Evolutionary conservation across 2,888 invertebrate genomes (phyloP), one percentile per base, ranked within the genome.

Genomic region (Zeuzera pyrina): DNA sequence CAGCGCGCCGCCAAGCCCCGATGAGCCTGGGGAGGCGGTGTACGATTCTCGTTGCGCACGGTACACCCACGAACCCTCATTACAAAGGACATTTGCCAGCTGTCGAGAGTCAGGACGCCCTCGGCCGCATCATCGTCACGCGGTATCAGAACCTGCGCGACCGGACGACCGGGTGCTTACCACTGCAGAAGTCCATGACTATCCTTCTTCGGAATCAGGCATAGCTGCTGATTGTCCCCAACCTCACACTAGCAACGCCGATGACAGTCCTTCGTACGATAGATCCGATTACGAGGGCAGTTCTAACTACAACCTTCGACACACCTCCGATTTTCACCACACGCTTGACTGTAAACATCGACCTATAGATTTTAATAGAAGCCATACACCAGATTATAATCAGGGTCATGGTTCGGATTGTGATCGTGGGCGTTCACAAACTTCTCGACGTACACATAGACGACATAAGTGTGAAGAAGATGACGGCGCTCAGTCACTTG

Each of bases 11-110:
- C 84, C 84, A 62, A 78, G 84, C 77, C 84, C 84, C 77, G 84
- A 84, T 65, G 84, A 84, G 60, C 57, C 77, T 51, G 83, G 83
- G 76, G 79, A 78, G 74, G 84, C 81, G 83, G 86, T 91, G 73
- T 89, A 90, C 77, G 91, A 91, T 69, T 88, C 91, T 41, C 91
- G 90, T 37, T 90, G 91, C 47, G 90, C 91, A 43, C 88, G 89
- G 38, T 90, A 89, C 62, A 89, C 64, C 29, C 71, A 63, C 32
- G 89, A 61, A 42, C 88, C 89, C 7, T 55, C 71, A n/a, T 62
- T 83, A 31, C 81, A 81, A 46, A 63, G 78, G 36, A 66, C 71
- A 2, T 83, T 77, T 41, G 78, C 83, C 45, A 83, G 81, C 47
- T 83, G 81, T 40, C 71, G 83, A 43, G 83, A 81, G 38, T 52